These are phyloP conservation scores for Agriopis marginaria DNA, from an alignment of 2,888 invertebrate species.

Conservation along the genomic window DNA sequence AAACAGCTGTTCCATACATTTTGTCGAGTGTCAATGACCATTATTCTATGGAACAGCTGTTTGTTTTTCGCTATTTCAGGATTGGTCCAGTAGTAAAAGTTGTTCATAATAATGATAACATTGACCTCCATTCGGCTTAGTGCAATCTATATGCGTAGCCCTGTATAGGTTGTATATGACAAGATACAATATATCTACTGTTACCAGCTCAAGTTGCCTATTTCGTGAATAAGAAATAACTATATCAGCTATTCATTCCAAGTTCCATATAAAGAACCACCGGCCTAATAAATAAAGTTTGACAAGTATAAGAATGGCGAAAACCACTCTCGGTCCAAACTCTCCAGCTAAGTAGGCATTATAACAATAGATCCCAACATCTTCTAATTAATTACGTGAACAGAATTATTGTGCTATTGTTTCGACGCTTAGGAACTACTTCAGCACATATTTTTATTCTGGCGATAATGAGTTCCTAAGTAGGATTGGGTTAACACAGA, in stretches of 20 bases:
- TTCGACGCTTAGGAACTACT: conserved; percentile 26
- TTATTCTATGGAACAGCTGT: no score
- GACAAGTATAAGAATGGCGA: conserved; percentile 36
- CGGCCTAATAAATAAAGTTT: conserved; percentile 41
- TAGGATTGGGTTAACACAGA: no score
- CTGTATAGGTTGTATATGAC: no score
- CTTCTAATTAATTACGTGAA: conserved; percentile 66
- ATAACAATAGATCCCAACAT: conserved; percentile 54
- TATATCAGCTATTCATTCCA: conserved; percentile 19
- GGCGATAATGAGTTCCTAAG: conserved; percentile 15
- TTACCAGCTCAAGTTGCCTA: background rate
- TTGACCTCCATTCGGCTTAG: no score
- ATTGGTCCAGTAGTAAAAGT: no score
- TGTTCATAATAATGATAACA: no score
- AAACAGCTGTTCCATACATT: no score
- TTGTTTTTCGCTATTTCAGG: no score
- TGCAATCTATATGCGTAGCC: no score
- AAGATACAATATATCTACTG: no score
- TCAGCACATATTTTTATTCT: conserved; percentile 21
- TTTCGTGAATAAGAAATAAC: background rate
- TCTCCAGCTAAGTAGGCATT: conserved; percentile 48
- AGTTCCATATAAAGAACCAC: conserved; percentile 16
- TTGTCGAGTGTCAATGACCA: no score
- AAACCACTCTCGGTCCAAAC: conserved; percentile 45
- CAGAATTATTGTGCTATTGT: conserved; percentile 50